Base-by-base conservation (phyloP, 1,140 invertebrate genomes). In the Heliconius congener region DNA sequence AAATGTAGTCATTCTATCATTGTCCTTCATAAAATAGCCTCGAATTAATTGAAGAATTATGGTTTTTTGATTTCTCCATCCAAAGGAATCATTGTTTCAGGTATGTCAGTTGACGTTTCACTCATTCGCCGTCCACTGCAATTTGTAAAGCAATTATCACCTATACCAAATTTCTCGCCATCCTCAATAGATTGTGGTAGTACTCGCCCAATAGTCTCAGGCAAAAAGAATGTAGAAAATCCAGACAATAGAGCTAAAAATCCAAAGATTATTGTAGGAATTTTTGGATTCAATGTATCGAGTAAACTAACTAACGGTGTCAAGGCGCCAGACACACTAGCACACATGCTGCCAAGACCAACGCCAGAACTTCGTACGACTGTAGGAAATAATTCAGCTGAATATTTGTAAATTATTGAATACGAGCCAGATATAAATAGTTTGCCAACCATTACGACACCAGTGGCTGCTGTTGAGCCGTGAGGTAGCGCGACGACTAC, bases 351-450 rank as follows among this genome's bases (percentile, higher is more conserved):
- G 74, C 98, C 98, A 0, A 98, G 94, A 39, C 97, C 96, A 2
- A 98, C 97, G 1, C 98, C 98, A 90, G 98, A 97, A 19, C 97
- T 98, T 52, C 98, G 94, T 1, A 98, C 97, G 9, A 98, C 98
- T 0, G 98, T 98, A 8, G 98, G 98, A 55, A 98, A 94, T 1
- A 98, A 91, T 94, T 98, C 98, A 5, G 98, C 97, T 0, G 97
- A 98, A 94, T 98, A 98, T 87, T 98, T 97, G 85, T 98, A 98
- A 81, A 98, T 97, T 4, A 98, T 96, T 52, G 97, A 97, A 91
- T 98, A 98, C 1, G 97, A 97, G 57, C 97, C 96, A 37, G 98
- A 97, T 82, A 98, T 97, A 81, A 97, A 96, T 55, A 98, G 96
- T 90, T 98, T 98, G 0, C 98, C 98, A 16, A 97, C 83, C 91